Evolutionary conservation across 2,797 vertebrate species (phyloP).

Genomic region (Neosilurus hyrtlii): DNA sequence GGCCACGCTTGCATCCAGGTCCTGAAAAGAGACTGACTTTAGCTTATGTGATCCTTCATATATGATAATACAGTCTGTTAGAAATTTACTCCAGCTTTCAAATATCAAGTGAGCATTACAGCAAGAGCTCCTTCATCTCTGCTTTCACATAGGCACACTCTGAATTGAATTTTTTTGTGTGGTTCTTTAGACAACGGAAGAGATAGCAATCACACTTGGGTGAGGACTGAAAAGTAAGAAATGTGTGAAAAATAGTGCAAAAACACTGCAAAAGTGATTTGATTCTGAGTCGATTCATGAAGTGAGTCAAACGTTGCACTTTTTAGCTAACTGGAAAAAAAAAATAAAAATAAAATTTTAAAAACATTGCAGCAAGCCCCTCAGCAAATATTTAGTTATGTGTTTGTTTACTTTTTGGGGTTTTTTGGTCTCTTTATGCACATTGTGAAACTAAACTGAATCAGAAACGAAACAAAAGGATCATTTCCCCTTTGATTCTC

Average conservation of each 20-base stretch:
- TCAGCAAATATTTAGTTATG: not conserved
- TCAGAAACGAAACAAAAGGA: not conserved
- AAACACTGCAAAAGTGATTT: no score
- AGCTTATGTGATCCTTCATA: not conserved
- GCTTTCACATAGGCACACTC: not conserved
- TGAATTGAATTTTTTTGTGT: not conserved
- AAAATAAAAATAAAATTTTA: no score
- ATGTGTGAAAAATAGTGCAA: no score
- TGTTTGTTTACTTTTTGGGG: not conserved
- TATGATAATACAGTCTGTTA: not conserved
- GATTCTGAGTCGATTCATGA: no score
- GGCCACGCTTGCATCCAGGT: conserved; percentile 70
- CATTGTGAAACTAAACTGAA: not conserved
- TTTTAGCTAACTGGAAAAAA: no score
- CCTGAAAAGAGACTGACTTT: conserved; percentile 54
- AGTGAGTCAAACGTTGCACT: no score
- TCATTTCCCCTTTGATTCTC: not conserved
- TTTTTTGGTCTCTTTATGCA: not conserved
- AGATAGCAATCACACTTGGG: no score
- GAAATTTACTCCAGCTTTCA: not conserved
- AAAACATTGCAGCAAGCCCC: no score
- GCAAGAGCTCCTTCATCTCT: not conserved
- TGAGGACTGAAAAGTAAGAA: no score
- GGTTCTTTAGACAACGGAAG: no score
- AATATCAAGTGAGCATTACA: not conserved